A percentile compares a stretch with the other conserved stretches of the same genome.
These are phyloP conservation scores for Gryllus longicercus DNA, from an alignment of 2,888 invertebrate species.

Conservation along the genomic window DNA sequence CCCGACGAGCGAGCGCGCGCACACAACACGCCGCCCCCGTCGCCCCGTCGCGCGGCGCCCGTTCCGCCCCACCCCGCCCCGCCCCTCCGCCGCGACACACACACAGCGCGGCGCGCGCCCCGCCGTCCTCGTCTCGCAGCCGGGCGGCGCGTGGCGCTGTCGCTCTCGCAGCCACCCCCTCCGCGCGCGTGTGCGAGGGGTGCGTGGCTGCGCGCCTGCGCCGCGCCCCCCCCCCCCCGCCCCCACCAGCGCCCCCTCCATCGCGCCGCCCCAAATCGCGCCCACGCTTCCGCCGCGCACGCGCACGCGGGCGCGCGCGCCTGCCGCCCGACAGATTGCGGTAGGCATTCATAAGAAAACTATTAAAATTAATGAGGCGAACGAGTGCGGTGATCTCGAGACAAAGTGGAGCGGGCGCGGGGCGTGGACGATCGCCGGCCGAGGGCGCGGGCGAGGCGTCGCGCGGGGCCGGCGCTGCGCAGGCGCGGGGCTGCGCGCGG, in stretches of 20 bases:
- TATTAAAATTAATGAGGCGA: slow-evolving; percentile 1
- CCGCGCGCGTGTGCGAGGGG: neutral
- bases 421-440: neutral
- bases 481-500: neutral
- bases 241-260: neutral
- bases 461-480: neutral
- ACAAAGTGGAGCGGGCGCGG: neutral
- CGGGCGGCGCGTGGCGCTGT: neutral
- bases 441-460: neutral
- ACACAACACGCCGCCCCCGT: neutral
- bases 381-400: neutral
- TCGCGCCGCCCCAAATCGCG: neutral
- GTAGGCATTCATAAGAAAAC: neutral
- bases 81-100: neutral
- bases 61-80: neutral
- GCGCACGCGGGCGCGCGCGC: neutral
- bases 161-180: neutral
- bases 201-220: neutral
- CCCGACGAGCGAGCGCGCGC: neutral
- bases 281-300: neutral
- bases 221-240: neutral
- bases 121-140: neutral
- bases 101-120: neutral
- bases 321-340: neutral
- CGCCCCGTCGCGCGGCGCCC: neutral